These are phyloP conservation scores for Aphelocoma californica DNA, from an alignment of 2,797 vertebrate species.

Conservation along the genomic window DNA sequence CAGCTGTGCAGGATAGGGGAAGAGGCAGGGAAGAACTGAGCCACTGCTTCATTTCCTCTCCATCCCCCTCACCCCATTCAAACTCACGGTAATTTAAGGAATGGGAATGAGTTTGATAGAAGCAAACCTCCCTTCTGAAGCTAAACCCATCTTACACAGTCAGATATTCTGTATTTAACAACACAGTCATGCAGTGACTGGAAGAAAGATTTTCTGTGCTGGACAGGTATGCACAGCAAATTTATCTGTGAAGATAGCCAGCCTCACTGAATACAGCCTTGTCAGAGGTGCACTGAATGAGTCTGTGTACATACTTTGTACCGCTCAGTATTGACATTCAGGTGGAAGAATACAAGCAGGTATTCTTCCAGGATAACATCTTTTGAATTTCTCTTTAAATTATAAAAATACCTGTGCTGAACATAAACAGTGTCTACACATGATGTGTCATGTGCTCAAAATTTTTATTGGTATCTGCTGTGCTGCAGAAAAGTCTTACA, in stretches of 20 bases:
- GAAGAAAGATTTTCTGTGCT: neutral
- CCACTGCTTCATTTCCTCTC: neutral
- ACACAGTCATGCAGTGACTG: neutral
- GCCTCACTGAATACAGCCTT: neutral
- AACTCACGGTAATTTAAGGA: neutral
- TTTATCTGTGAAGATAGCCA: neutral
- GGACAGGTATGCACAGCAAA: neutral
- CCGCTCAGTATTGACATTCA: neutral
- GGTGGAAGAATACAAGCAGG: neutral
- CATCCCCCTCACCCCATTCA: neutral
- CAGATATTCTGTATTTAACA: neutral
- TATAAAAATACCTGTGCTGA: neutral
- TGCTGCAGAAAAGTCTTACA: neutral
- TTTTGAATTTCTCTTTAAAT: neutral
- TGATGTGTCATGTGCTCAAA: rapidly evolving
- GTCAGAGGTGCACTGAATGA: neutral
- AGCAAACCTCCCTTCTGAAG: neutral
- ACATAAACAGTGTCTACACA: neutral
- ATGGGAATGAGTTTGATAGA: neutral
- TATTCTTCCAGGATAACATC: neutral
- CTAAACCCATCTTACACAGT: neutral
- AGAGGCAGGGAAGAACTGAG: neutral
- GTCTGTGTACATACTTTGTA: neutral
- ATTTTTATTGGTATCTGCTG: neutral
- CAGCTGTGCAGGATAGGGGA: rapidly evolving